These are phyloP conservation scores for Rotaria macrura DNA, from an alignment of 2,888 invertebrate species.

Conservation along the genomic window DNA sequence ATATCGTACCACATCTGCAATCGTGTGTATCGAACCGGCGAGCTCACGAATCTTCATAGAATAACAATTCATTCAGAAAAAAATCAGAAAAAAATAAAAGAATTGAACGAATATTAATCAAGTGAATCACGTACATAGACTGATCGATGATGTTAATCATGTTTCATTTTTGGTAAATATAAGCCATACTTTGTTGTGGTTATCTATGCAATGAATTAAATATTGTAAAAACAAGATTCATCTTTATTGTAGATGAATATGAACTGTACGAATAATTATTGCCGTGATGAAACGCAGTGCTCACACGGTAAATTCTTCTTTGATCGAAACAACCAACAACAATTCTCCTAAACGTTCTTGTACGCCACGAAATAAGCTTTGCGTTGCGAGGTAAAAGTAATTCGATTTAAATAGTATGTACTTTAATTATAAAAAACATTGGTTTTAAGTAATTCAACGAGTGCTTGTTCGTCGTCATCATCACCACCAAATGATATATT, in stretches of 20 bases:
- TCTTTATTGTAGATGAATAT: background rate
- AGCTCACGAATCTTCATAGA: background rate
- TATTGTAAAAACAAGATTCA: background rate
- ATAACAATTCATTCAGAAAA: background rate
- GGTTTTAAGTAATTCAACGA: background rate
- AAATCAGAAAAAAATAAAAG: background rate
- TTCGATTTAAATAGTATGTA: background rate
- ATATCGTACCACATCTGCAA: too few species aligned
- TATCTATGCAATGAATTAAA: background rate
- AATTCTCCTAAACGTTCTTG: background rate
- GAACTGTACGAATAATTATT: background rate
- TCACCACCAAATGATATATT: background rate
- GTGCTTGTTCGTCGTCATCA: background rate
- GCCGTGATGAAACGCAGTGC: constrained; percentile 1
- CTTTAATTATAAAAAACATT: background rate
- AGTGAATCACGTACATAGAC: background rate
- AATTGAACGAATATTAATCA: background rate
- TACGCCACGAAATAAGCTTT: background rate
- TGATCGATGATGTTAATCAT: background rate
- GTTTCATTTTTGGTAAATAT: background rate
- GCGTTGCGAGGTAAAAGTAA: background rate
- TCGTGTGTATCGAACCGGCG: background rate
- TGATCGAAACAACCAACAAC: background rate
- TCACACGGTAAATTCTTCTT: background rate
- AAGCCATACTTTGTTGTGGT: background rate